Evolutionary conservation across 2,113 vertebrate genomes (phyloP).

Genomic region (Rhinopithecus roxellana): DNA sequence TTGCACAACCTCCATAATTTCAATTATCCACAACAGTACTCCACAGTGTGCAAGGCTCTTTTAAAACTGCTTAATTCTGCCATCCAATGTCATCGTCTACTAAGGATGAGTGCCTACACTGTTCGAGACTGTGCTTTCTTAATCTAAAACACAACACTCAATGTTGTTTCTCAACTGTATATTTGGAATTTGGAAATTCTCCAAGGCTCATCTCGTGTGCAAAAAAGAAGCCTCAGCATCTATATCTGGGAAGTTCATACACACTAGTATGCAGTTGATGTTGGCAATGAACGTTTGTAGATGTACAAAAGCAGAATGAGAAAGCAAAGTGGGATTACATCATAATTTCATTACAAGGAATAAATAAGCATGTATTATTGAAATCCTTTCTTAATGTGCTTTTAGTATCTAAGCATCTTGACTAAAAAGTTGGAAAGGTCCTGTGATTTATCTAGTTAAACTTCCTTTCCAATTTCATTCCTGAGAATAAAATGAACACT

Average conservation of each 20-base stretch:
- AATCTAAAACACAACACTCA: slow-evolving; percentile 63
- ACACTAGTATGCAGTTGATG: slow-evolving; percentile 12
- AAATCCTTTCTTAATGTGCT: slow-evolving; percentile 26
- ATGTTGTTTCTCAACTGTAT: slow-evolving; percentile 49
- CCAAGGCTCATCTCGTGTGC: slow-evolving; percentile 57
- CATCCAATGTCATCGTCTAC: slow-evolving; percentile 61
- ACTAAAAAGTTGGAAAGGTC: slow-evolving; percentile 25
- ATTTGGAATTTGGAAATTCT: slow-evolving; percentile 70
- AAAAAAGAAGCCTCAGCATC: slow-evolving; percentile 45
- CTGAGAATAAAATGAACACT: slow-evolving; percentile 60
- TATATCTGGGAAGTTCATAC: slow-evolving; percentile 47
- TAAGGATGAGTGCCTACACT: slow-evolving; percentile 61
- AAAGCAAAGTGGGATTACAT: neutral
- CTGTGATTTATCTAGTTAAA: slow-evolving; percentile 1
- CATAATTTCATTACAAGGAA: slow-evolving; percentile 15
- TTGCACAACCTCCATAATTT: slow-evolving; percentile 36
- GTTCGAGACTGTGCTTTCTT: slow-evolving; percentile 51
- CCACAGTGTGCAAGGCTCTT: neutral
- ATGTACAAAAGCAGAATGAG: slow-evolving; percentile 25
- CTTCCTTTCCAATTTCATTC: slow-evolving; percentile 55
- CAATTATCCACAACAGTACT: slow-evolving; percentile 49
- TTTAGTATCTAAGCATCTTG: slow-evolving; percentile 32
- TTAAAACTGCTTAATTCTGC: slow-evolving; percentile 67
- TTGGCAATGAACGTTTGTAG: neutral
- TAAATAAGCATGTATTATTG: slow-evolving; percentile 41